phyloP scores from a whole-genome alignment of 2,888 invertebrate species.

The Parascotia fuliginaria region DNA sequence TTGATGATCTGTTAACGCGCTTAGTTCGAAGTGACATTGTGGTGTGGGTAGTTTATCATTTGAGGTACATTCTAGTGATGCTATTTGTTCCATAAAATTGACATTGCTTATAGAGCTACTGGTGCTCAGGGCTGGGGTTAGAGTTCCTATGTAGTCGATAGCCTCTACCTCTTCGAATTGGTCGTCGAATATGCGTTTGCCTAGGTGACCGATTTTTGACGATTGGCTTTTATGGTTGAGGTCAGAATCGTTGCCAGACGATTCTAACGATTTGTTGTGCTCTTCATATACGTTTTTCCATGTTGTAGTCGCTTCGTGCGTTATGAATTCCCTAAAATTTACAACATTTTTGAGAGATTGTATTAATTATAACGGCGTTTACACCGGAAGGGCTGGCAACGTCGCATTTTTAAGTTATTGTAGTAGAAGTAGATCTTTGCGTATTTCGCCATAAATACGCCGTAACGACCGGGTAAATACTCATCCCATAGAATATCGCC shows the following conservation, averaged over 20 bases:
- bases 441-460: too few species aligned
- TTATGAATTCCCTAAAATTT: conserved; percentile 71
- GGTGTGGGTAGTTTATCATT: conserved; percentile 56
- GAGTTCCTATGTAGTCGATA: conserved; percentile 52
- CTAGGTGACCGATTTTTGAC: conserved; percentile 66
- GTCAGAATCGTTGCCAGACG: conserved; percentile 68
- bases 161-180: conserved; percentile 73
- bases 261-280: conserved; percentile 74
- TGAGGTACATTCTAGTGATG: conserved; percentile 56
- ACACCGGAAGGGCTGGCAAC: too few species aligned
- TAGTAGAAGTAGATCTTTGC: too few species aligned
- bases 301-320: conserved; percentile 77
- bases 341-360: neutral
- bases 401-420: too few species aligned
- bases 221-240: conserved; percentile 51
- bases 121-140: conserved; percentile 33
- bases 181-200: conserved; percentile 67
- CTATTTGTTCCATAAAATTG: conserved; percentile 61
- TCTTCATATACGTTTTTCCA: conserved; percentile 81
- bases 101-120: conserved; percentile 57
- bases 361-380: neutral
- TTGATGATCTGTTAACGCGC: conserved; percentile 63
- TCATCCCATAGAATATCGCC: too few species aligned
- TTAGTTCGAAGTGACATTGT: conserved; percentile 64
- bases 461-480: too few species aligned